phyloP scores from a whole-genome alignment of 2,113 vertebrate species.

The Platysternon megacephalum region DNA sequence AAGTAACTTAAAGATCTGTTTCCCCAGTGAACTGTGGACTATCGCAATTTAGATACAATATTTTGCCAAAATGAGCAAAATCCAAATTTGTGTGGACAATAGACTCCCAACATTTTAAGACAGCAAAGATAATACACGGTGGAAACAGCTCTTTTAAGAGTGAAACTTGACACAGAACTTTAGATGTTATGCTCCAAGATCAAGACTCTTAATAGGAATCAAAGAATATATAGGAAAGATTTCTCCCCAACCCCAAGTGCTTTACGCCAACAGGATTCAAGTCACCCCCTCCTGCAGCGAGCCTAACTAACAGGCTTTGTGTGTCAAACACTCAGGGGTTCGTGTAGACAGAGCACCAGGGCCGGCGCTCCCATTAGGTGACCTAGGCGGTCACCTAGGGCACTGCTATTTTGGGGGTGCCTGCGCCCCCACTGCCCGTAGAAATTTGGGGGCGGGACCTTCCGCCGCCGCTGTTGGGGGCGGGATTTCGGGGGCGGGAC shows the following conservation, averaged over 20 bases:
- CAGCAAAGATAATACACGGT: not conserved
- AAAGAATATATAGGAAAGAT: not conserved
- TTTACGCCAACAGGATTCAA: not conserved
- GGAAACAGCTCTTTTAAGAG: not conserved
- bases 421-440: too few relatives aligned
- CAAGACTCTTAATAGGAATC: not conserved
- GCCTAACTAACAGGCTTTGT: not conserved
- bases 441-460: too few relatives aligned
- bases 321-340: not conserved
- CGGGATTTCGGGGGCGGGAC: too few relatives aligned
- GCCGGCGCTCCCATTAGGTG: too few relatives aligned
- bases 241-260: not conserved
- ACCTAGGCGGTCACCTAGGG: too few relatives aligned
- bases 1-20: slow-evolving; percentile 41
- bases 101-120: not conserved
- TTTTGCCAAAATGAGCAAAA: not conserved
- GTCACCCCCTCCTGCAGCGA: not conserved
- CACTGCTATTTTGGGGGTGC: too few relatives aligned
- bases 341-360: too few relatives aligned
- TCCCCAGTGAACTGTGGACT: slow-evolving; percentile 7
- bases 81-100: not conserved
- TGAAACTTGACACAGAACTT: not conserved
- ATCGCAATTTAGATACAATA: not conserved
- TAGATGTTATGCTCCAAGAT: not conserved
- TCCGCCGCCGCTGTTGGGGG: too few relatives aligned